Conservation (phyloP, 2,113 vertebrate species). For the Cyphomyrus plagiostoma region DNA sequence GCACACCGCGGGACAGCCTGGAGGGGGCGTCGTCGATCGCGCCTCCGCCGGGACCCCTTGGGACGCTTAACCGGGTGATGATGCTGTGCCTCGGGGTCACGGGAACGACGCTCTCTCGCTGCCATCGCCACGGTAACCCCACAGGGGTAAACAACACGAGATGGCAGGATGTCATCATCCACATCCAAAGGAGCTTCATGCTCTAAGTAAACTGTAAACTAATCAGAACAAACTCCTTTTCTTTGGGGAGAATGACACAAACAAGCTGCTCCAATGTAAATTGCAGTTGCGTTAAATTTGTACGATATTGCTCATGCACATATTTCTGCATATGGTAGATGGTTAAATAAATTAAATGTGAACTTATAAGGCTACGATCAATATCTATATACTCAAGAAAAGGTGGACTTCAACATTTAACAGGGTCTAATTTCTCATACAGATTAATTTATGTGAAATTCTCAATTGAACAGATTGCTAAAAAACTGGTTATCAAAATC, state of each 20-base stretch:
- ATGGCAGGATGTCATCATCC: slow-evolving; percentile 60
- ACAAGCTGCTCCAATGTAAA: slow-evolving; percentile 7
- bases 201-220: slow-evolving; percentile 61
- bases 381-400: not conserved
- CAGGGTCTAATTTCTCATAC: not conserved
- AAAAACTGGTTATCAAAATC: not conserved
- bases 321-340: not conserved
- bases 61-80: slow-evolving; percentile 48
- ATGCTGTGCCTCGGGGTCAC: slow-evolving; percentile 60
- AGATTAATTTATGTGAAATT: not conserved
- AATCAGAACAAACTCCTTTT: slow-evolving; percentile 52
- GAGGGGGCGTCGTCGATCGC: slow-evolving; percentile 55
- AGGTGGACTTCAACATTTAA: not conserved
- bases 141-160: slow-evolving; percentile 57
- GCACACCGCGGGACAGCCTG: slow-evolving; percentile 68
- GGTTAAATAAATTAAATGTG: not conserved
- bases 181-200: slow-evolving; percentile 52
- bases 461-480: not conserved
- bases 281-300: not conserved
- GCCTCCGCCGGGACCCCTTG: slow-evolving; percentile 55
- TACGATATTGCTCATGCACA: not conserved
- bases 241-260: slow-evolving; percentile 38
- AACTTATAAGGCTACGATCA: not conserved
- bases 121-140: slow-evolving; percentile 39
- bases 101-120: slow-evolving; percentile 29